Percentiles rank a stretch among this genome's conserved stretches.
phyloP scores from a whole-genome alignment of 2,797 vertebrate species.

The Hydrocynus forskahlii region DNA sequence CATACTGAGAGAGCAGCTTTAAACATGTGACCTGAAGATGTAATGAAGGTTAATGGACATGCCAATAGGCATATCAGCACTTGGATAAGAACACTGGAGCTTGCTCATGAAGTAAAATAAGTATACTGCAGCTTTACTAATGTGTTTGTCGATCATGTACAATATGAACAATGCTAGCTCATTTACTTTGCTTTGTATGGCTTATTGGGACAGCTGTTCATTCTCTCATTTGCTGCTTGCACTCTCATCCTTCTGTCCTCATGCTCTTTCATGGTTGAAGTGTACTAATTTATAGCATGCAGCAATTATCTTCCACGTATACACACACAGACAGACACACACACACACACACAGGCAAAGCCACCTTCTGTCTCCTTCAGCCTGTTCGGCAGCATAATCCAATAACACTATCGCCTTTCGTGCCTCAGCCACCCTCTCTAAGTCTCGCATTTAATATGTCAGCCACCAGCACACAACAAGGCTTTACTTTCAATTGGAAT shows the following conservation, averaged over 20 bases:
- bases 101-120: not conserved
- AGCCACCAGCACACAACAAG: conserved; percentile 21
- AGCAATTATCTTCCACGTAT: not conserved
- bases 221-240: not conserved
- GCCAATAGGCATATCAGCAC: not conserved
- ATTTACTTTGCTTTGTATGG: not conserved
- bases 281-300: not conserved
- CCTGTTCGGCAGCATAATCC: conserved; percentile 19
- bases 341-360: not conserved
- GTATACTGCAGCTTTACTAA: not conserved
- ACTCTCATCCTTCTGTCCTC: not conserved
- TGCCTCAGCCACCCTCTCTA: conserved; percentile 39
- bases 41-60: conserved; percentile 11
- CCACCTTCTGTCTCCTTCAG: not conserved
- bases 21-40: not conserved
- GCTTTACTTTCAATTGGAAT: conserved; percentile 45
- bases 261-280: not conserved
- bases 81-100: not conserved
- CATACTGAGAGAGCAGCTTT: not conserved
- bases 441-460: conserved; percentile 46
- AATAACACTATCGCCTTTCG: conserved; percentile 40
- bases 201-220: not conserved
- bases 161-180: not conserved
- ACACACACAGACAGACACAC: not conserved
- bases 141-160: conserved; percentile 9